phyloP scores from a whole-genome alignment of 2,113 vertebrate genomes.

The Ammodytes dubius region DNA sequence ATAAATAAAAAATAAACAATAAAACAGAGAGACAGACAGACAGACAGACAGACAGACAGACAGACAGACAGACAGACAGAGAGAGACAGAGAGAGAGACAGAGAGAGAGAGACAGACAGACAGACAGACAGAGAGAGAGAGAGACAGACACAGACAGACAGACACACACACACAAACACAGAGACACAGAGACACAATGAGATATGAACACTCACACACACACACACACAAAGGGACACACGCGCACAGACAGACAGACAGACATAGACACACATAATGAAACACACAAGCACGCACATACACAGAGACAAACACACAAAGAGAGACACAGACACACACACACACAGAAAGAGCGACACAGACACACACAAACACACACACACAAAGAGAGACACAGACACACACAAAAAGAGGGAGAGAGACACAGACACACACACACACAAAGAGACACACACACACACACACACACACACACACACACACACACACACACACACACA shows the following conservation, averaged over 20 bases:
- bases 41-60: too few species aligned
- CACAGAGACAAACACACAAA: neutral
- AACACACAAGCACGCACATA: neutral
- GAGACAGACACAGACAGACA: too few species aligned
- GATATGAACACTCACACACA: neutral
- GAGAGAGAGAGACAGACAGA: too few species aligned
- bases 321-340: neutral
- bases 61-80: too few species aligned
- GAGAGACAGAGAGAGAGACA: too few species aligned
- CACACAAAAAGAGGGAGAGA: neutral
- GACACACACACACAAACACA: neutral
- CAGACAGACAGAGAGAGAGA: too few species aligned
- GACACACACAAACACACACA: neutral
- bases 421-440: neutral
- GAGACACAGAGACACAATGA: too few species aligned
- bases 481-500: constrained; percentile 13
- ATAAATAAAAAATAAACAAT: too few species aligned
- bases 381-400: neutral
- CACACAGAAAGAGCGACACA: neutral
- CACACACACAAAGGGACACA: neutral
- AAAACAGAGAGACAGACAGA: too few species aligned
- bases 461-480: constrained; percentile 13
- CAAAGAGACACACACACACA: neutral
- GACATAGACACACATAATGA: too few species aligned
- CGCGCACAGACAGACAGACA: neutral